A percentile compares a stretch with the other conserved stretches of the same genome.
phyloP scores from a whole-genome alignment of 2,888 invertebrate species.

The Drosophila antonietae region DNA sequence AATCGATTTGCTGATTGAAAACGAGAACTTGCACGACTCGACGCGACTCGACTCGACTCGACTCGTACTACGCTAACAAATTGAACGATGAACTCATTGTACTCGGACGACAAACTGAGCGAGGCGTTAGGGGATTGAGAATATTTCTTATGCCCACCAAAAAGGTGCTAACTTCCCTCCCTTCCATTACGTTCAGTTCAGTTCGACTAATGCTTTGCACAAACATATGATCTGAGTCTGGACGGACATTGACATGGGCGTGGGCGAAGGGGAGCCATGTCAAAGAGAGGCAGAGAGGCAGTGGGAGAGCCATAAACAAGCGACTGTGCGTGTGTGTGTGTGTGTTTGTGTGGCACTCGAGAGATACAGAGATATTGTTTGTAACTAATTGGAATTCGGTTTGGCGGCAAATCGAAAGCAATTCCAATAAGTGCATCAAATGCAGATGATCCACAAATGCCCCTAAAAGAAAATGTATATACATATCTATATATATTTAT shows the following conservation, averaged over 20 bases:
- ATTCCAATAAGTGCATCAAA: slow-evolving; percentile 58
- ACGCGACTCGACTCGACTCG: slow-evolving; percentile 24
- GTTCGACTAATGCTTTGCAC: slow-evolving; percentile 30
- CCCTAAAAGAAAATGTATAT: slow-evolving; percentile 17
- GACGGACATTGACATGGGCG: not conserved
- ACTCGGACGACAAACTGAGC: slow-evolving; percentile 2
- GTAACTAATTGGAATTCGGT: slow-evolving; percentile 54
- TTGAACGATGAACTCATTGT: slow-evolving; percentile 71
- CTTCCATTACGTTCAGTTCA: slow-evolving; percentile 1
- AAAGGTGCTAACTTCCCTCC: slow-evolving; percentile 57
- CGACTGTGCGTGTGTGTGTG: not conserved
- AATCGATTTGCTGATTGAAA: slow-evolving; percentile 56
- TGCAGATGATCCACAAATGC: slow-evolving; percentile 24
- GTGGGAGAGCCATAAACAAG: not conserved
- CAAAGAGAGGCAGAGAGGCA: not conserved
- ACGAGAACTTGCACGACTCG: slow-evolving; percentile 39
- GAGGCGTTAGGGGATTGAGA: not conserved
- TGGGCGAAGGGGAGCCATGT: not conserved
- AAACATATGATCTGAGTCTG: slow-evolving; percentile 27
- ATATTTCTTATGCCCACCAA: slow-evolving; percentile 1
- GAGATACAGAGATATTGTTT: slow-evolving; percentile 26
- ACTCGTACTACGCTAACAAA: slow-evolving; percentile 38
- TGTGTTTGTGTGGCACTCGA: slow-evolving; percentile 21
- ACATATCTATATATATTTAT: not conserved
- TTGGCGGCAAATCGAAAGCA: slow-evolving; percentile 49